A percentile compares a stretch with the other conserved stretches of the same genome.
These are phyloP conservation scores for Dicycla oo DNA, from an alignment of 2,888 invertebrate genomes.

Conservation along the genomic window DNA sequence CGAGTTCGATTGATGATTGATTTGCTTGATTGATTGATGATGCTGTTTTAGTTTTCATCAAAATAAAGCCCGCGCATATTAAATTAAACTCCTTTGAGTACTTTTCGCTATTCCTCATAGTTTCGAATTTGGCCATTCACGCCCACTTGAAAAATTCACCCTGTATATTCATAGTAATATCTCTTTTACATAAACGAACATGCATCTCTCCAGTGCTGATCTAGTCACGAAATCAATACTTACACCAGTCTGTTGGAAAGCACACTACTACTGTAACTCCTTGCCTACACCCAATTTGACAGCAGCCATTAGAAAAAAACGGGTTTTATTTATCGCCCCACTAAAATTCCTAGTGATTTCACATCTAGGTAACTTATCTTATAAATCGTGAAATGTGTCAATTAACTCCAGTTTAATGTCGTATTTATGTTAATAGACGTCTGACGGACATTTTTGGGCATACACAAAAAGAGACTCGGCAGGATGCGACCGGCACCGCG, in stretches of 20 bases:
- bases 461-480: constrained; percentile 81
- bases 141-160: too few relatives aligned
- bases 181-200: constrained; percentile 45
- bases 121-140: too few relatives aligned
- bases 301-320: constrained; percentile 73
- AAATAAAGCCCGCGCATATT: too few relatives aligned
- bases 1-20: too few relatives aligned
- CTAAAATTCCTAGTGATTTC: constrained; percentile 76
- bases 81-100: too few relatives aligned
- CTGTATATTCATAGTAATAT: constrained; percentile 22
- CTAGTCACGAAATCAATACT: constrained; percentile 59
- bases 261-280: constrained; percentile 56
- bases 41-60: too few relatives aligned
- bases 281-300: constrained; percentile 66
- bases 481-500: constrained; percentile 71
- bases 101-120: too few relatives aligned
- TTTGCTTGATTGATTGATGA: too few relatives aligned
- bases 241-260: constrained; percentile 50
- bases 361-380: constrained; percentile 77
- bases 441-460: constrained; percentile 80
- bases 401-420: constrained; percentile 88
- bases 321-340: constrained; percentile 66
- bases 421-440: constrained; percentile 87
- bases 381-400: constrained; percentile 90
- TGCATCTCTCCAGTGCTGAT: constrained; percentile 33